Conservation (phyloP, 2,113 vertebrate species). For the Terrapene triunguis region DNA sequence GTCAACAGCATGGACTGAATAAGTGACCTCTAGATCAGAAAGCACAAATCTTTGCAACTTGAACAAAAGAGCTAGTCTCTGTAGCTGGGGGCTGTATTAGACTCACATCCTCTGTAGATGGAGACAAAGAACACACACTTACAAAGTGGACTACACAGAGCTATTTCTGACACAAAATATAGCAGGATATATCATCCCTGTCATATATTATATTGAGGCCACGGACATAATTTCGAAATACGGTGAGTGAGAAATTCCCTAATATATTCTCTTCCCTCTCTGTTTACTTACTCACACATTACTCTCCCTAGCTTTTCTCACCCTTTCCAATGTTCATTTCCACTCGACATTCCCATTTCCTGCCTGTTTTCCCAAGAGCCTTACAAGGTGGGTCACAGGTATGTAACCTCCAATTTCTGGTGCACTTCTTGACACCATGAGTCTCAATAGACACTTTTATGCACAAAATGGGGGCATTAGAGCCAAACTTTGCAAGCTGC, state of each 20-base stretch:
- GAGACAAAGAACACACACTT: rapidly evolving
- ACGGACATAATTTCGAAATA: not conserved
- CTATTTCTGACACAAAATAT: not conserved
- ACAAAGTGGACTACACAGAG: rapidly evolving
- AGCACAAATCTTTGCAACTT: not conserved
- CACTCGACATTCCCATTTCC: not conserved
- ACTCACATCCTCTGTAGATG: rapidly evolving
- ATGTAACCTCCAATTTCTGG: not conserved
- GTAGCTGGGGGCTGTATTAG: not conserved
- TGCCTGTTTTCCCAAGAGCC: rapidly evolving
- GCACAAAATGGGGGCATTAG: not conserved
- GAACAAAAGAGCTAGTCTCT: not conserved
- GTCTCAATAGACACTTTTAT: not conserved
- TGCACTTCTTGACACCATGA: not conserved
- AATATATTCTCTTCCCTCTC: not conserved
- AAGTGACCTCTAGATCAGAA: not conserved
- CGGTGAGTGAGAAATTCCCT: not conserved
- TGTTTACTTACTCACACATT: not conserved
- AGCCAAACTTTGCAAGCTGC: not conserved
- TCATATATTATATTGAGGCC: rapidly evolving
- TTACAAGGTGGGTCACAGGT: not conserved
- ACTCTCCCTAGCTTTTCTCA: not conserved
- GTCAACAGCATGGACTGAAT: not conserved
- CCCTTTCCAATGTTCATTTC: not conserved
- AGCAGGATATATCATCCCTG: not conserved